phyloP scores from a whole-genome alignment of 2,797 vertebrate species.

The Pipistrellus pygmaeus region DNA sequence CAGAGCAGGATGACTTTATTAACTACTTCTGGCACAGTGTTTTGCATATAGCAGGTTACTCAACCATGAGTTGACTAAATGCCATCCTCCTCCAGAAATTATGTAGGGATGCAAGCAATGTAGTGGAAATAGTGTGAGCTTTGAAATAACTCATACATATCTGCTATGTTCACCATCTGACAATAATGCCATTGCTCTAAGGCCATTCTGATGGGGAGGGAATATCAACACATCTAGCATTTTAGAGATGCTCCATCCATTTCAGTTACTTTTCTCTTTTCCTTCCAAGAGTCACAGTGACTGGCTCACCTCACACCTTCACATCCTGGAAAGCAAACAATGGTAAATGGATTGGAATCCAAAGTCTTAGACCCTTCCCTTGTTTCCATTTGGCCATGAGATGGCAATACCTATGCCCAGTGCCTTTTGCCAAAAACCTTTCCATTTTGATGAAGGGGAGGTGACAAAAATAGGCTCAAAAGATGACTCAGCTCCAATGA shows the following conservation, averaged over 20 bases:
- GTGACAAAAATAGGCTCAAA: constrained; percentile 83
- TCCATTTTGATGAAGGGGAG: constrained; percentile 79
- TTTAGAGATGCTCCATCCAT: background rate
- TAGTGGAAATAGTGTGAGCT: background rate
- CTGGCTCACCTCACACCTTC: background rate
- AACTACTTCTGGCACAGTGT: background rate
- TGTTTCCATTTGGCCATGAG: constrained; percentile 65
- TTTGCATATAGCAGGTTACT: background rate
- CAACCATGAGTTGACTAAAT: background rate
- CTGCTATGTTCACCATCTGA: background rate
- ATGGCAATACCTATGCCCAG: constrained; percentile 82
- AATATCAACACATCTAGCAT: background rate
- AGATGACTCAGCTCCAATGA: constrained; percentile 87
- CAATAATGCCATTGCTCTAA: background rate
- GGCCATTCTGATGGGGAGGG: background rate
- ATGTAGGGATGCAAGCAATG: background rate
- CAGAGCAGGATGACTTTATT: background rate
- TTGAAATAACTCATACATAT: background rate
- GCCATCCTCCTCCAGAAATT: background rate
- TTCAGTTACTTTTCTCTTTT: background rate
- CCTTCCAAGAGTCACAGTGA: background rate
- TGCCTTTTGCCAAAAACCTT: constrained; percentile 83
- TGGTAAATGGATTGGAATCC: background rate
- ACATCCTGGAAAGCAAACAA: background rate
- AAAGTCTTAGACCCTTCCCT: background rate